phyloP scores from a whole-genome alignment of 2,888 invertebrate genomes.

The Protonemura montana region DNA sequence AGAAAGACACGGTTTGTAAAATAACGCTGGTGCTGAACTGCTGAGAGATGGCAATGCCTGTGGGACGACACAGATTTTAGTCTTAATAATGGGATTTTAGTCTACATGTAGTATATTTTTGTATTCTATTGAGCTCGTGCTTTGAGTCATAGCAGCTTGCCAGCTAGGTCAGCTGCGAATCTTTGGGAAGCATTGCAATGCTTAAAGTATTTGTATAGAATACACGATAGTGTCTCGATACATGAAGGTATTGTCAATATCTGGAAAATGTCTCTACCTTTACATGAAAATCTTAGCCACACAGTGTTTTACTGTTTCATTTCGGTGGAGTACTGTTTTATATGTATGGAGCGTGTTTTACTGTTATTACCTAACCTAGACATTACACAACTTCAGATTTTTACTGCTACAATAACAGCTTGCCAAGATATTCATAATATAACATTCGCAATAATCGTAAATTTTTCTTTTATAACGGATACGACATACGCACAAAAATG shows the following conservation, averaged over 20 bases:
- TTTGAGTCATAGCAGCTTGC: neutral
- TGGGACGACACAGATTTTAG: conserved; percentile 28
- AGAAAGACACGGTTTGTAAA: conserved; percentile 32
- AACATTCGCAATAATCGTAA: neutral
- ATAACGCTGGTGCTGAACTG: conserved; percentile 18
- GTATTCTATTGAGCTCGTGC: neutral
- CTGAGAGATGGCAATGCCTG: conserved; percentile 7
- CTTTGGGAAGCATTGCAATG: too few species aligned
- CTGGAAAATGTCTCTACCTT: too few species aligned
- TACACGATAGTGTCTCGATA: too few species aligned
- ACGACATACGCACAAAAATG: neutral
- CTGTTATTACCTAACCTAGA: conserved; percentile 5
- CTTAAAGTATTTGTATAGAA: too few species aligned
- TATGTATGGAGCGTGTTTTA: neutral
- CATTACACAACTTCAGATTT: neutral
- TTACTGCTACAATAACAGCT: neutral
- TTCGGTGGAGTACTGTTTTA: neutral
- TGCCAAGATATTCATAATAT: neutral
- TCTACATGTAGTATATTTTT: neutral
- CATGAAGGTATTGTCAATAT: too few species aligned
- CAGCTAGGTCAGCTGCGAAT: too few species aligned
- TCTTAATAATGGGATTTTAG: neutral
- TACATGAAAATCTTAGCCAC: neutral
- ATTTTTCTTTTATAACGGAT: neutral
- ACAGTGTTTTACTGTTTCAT: neutral